Evolutionary conservation across 2,113 vertebrate species (phyloP).

Genomic region (Tapirus terrestris): DNA sequence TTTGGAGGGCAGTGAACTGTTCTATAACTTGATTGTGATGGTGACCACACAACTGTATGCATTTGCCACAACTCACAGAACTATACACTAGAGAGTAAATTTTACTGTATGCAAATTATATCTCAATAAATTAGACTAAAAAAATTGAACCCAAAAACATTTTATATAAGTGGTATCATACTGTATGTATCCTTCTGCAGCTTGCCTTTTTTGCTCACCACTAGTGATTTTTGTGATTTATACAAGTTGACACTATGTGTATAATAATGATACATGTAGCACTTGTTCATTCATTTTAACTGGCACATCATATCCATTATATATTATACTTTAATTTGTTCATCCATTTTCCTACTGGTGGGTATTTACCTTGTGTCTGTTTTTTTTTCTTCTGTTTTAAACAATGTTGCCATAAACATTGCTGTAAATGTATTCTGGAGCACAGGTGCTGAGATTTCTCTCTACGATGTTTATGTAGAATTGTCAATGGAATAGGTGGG

Average conservation of each 20-base stretch:
- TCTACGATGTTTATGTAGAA: neutral
- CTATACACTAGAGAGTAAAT: neutral
- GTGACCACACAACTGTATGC: neutral
- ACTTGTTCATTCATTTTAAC: neutral
- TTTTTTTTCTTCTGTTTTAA: neutral
- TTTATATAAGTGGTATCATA: neutral
- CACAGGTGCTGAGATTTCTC: neutral
- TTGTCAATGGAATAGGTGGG: neutral
- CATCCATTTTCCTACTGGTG: neutral
- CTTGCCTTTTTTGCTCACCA: neutral
- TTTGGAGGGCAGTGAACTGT: neutral
- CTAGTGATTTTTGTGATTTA: neutral
- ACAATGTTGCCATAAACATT: neutral
- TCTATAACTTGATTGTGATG: neutral
- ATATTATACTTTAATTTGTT: neutral
- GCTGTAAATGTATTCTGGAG: neutral
- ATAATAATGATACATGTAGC: neutral
- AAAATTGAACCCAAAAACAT: neutral
- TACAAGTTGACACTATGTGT: neutral
- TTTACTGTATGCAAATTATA: neutral
- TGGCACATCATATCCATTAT: neutral
- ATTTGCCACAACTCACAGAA: neutral
- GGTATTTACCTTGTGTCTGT: neutral
- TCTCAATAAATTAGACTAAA: neutral
- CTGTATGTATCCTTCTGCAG: neutral